These are phyloP conservation scores for Geotrypetes seraphini DNA, from an alignment of 2,797 vertebrate species.

Conservation along the genomic window DNA sequence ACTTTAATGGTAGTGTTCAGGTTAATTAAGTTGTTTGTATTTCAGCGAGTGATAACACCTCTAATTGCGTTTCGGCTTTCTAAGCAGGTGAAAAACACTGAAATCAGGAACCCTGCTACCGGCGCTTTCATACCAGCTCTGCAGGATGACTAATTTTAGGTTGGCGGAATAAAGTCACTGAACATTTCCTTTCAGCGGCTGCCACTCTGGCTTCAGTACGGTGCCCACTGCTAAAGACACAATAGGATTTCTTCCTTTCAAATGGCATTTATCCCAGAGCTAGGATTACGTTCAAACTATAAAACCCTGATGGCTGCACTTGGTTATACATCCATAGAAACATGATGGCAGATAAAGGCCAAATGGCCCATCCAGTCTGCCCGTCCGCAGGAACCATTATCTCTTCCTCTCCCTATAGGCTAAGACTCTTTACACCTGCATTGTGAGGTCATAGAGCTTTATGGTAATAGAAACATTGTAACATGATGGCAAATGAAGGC, in stretches of 20 bases:
- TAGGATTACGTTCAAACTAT: constrained; percentile 11
- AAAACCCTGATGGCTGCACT: too few relatives aligned
- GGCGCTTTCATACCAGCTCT: constrained; percentile 1
- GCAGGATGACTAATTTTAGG: constrained; percentile 3
- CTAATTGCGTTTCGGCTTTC: constrained; percentile 4
- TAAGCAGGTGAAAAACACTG: not conserved
- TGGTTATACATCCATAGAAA: too few relatives aligned
- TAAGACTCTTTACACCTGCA: too few relatives aligned
- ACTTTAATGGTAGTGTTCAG: too few relatives aligned
- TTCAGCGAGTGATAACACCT: not conserved
- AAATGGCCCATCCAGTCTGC: too few relatives aligned
- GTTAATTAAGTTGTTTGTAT: too few relatives aligned
- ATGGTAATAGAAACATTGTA: too few relatives aligned
- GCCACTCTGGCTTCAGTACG: not conserved
- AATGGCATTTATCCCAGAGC: not conserved
- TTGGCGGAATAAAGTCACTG: constrained; percentile 1
- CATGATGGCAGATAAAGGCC: too few relatives aligned
- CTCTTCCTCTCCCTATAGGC: too few relatives aligned
- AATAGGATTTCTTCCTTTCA: accelerated
- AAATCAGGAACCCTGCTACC: constrained; percentile 3
- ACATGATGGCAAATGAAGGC: too few relatives aligned
- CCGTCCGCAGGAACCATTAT: too few relatives aligned
- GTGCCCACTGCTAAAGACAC: accelerated
- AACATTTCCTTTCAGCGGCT: not conserved
- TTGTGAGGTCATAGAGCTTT: too few relatives aligned